Evolutionary conservation across 1,140 invertebrate species (phyloP), one percentile per base, ranked within the genome.

Genomic region (Harlomillsia oculata): DNA sequence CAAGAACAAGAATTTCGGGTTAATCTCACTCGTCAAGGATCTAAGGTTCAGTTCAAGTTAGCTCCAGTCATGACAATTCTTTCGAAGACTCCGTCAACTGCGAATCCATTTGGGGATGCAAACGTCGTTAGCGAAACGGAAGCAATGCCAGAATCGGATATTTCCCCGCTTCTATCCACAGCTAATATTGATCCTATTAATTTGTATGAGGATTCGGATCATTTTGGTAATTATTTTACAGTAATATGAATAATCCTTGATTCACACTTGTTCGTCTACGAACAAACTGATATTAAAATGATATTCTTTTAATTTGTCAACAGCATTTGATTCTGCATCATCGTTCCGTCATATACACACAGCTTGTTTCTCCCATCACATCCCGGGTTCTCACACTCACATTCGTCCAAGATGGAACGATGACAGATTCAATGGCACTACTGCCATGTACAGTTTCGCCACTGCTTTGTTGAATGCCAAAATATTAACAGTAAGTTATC

Each of bases 381-480:
- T 81, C 13, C 74, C 78, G 30, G 80, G 85, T 1, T 78, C 74
- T 18, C 72, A 78, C 41, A 67, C 71, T 25, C 86, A 89, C 69
- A 76, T 84, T 34, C 66, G 60, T 46, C 63, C 63, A 5, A 23
- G 60, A 28, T 65, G 63, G 63, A 65, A 56, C 36, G 53, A 59
- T 41, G 60, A 62, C 20, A 34, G 63, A 54, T 65, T 60, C 46
- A 21, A 78, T 6, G 79, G 78, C 14, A 74, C 84, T 63, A 79
- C 78, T 16, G 69, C 89, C 61, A 69, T 85, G 4, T 84, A 89
- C 68, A 75, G 81, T 16, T 87, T 89, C 68, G 77, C 78, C 25
- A 75, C 80, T 28, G 83, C 85, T 9, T 76, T 78, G 13, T 71
- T 79, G 39, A 82, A 81, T 67, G 88, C 87, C 76, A 80, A 65